phyloP scores from a whole-genome alignment of 1,140 invertebrate genomes.

The Limonius californicus region DNA sequence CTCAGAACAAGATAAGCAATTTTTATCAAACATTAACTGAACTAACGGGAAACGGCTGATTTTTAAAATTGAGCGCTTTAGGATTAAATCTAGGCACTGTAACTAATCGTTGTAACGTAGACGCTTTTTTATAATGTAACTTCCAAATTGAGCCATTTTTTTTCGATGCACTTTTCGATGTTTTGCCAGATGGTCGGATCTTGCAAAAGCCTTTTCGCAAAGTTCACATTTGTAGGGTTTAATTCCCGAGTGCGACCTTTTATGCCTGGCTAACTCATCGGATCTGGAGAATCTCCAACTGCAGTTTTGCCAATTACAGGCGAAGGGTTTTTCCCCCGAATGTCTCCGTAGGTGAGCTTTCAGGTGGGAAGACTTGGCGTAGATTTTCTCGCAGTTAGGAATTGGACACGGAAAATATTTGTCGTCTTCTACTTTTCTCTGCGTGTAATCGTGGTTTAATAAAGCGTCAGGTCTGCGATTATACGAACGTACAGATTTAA shows the following conservation, averaged over 20 bases:
- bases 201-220: constrained; percentile 81
- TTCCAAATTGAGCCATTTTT: constrained; percentile 48
- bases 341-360: constrained; percentile 91
- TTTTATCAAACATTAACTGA: no score
- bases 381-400: constrained; percentile 63
- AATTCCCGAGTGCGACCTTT: constrained; percentile 75
- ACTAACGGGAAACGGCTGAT: no score
- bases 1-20: no score
- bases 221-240: constrained; percentile 84
- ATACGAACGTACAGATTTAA: constrained; percentile 6
- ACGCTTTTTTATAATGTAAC: constrained; percentile 25
- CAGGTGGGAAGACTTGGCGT: constrained; percentile 91
- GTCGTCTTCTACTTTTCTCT: constrained; percentile 39
- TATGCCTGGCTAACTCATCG: constrained; percentile 84
- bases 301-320: constrained; percentile 86
- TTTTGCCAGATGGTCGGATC: constrained; percentile 87
- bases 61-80: no score
- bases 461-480: constrained; percentile 31
- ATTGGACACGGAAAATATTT: constrained; percentile 57
- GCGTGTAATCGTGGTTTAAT: constrained; percentile 36
- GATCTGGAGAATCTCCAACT: constrained; percentile 91
- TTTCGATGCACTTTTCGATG: constrained; percentile 80
- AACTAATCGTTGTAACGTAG: neutral
- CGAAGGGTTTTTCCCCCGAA: constrained; percentile 93
- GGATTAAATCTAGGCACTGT: neutral